Percentiles rank a stretch among this genome's conserved stretches.
Evolutionary conservation across 2,113 vertebrate species (phyloP).

Genomic region (Ciconia stormi): DNA sequence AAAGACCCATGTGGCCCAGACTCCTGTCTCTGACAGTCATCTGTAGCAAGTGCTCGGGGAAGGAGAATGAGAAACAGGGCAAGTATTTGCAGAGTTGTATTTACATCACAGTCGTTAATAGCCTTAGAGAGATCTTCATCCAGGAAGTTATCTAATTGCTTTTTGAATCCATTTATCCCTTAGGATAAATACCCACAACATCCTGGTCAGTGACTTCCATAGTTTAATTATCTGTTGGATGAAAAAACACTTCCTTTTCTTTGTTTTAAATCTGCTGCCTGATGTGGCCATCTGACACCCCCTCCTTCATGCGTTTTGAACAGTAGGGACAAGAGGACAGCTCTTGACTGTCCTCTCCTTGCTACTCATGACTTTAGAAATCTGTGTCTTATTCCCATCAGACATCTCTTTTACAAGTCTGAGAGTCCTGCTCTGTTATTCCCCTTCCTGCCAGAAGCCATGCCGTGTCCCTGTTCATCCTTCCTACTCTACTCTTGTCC

Average conservation of each 20-base stretch:
- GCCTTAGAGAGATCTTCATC: conserved; percentile 28
- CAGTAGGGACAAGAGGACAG: background rate
- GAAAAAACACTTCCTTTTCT: background rate
- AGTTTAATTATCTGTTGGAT: conserved; percentile 28
- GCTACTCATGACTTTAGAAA: background rate
- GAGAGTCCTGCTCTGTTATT: background rate
- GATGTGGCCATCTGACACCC: background rate
- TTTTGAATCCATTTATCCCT: conserved; percentile 60
- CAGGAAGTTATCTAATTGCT: conserved; percentile 60
- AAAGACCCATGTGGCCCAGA: background rate
- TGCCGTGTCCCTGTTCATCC: background rate
- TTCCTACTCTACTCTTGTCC: background rate
- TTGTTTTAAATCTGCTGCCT: background rate
- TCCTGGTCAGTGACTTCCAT: conserved; percentile 38
- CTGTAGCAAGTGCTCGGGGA: background rate
- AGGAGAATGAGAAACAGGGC: background rate
- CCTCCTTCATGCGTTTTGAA: background rate
- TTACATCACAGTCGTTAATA: conserved; percentile 41
- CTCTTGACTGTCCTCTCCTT: background rate
- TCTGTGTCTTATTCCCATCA: background rate
- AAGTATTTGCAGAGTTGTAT: conserved; percentile 5
- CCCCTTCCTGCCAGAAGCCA: background rate
- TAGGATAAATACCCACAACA: conserved; percentile 46
- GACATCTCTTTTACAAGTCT: background rate
- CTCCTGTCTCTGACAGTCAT: background rate